Conservation (phyloP, 2,113 vertebrate species). For the Corythoichthys intestinalis region DNA sequence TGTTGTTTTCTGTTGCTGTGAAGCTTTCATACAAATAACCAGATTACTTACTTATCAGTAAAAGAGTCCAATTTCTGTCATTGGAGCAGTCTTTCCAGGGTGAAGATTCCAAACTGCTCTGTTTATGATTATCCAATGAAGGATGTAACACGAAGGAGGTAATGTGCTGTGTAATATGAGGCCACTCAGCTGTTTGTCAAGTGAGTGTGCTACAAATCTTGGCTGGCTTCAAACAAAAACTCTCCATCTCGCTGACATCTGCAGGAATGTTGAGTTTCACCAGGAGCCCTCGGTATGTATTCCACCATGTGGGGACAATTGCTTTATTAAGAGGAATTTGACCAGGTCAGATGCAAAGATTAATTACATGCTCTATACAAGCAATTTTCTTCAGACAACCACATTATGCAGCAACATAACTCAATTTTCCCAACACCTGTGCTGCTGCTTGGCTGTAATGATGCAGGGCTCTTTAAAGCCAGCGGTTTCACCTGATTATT, state of each 20-base stretch:
- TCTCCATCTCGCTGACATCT: constrained; percentile 34
- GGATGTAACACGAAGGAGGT: constrained; percentile 17
- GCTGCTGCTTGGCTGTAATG: background rate
- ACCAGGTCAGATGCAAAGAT: constrained; percentile 66
- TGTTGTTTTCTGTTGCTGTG: background rate
- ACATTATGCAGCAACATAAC: constrained; percentile 14
- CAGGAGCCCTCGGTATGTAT: constrained; percentile 43
- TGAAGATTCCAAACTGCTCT: constrained; percentile 15
- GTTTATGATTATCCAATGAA: constrained; percentile 14
- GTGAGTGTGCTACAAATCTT: constrained; percentile 39
- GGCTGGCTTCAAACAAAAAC: constrained; percentile 43
- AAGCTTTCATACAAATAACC: background rate
- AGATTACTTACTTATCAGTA: background rate
- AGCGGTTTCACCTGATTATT: background rate
- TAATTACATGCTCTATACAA: constrained; percentile 50
- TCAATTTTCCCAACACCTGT: background rate
- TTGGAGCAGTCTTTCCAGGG: constrained; percentile 4
- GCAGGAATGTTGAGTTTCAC: constrained; percentile 41
- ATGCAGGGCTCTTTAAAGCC: background rate
- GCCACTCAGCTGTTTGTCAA: constrained; percentile 34
- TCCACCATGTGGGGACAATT: constrained; percentile 55
- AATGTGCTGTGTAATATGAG: constrained; percentile 24
- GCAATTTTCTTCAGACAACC: constrained; percentile 36
- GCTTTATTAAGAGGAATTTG: constrained; percentile 66
- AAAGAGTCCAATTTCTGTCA: constrained; percentile 11